These are phyloP conservation scores for Salpingus planirostris DNA, from an alignment of 2,888 invertebrate species.

Conservation along the genomic window DNA sequence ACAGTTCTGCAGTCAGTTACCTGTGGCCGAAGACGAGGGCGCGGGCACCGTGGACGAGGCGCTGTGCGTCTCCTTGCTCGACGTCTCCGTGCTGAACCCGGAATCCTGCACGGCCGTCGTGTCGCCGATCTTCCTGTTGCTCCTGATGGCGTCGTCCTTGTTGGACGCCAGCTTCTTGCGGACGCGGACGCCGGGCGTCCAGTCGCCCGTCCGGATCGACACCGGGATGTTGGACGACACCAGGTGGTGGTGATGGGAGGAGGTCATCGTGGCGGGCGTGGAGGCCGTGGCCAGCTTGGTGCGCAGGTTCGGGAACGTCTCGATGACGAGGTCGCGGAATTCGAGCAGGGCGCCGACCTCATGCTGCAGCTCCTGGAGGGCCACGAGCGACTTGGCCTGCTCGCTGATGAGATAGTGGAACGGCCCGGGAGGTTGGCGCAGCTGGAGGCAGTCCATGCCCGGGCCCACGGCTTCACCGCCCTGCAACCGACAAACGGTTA, in stretches of 20 bases:
- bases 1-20: too few species aligned
- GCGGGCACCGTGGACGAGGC: conserved; percentile 55
- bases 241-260: conserved; percentile 30
- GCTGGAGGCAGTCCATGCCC: conserved; percentile 76
- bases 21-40: conserved; percentile 36
- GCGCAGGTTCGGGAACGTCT: conserved; percentile 85
- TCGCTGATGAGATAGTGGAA: conserved; percentile 79
- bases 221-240: conserved; percentile 50
- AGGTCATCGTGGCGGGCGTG: conserved; percentile 41
- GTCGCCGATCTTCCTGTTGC: conserved; percentile 42
- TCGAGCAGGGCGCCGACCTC: conserved; percentile 85
- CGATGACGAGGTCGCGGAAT: conserved; percentile 90
- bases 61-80: conserved; percentile 70
- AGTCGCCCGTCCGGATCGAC: conserved; percentile 47
- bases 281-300: conserved; percentile 75
- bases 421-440: conserved; percentile 61
- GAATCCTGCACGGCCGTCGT: conserved; percentile 67
- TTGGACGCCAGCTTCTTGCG: conserved; percentile 41
- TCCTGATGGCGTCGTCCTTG: conserved; percentile 28
- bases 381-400: conserved; percentile 80
- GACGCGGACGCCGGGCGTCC: conserved; percentile 75
- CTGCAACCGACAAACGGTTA: conserved; percentile 22
- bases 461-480: conserved; percentile 46
- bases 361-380: conserved; percentile 86
- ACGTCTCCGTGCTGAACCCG: conserved; percentile 85